Evolutionary conservation across 2,797 vertebrate species (phyloP).

Genomic region (Vipera latastei): DNA sequence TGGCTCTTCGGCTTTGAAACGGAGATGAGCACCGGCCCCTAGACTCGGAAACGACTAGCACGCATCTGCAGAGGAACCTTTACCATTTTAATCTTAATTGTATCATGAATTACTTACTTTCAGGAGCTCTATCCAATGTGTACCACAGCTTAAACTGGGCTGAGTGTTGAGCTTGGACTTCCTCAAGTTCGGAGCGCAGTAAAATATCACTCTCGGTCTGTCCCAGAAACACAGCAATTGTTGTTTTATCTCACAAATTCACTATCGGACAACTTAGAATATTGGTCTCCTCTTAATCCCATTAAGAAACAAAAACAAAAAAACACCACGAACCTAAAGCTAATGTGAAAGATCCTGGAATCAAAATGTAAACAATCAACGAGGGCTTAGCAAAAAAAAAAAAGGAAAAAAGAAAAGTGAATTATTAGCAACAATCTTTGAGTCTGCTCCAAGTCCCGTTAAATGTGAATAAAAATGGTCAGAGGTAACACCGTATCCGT

Average conservation of each 20-base stretch:
- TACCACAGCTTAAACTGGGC: slow-evolving; percentile 92
- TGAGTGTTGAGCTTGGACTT: slow-evolving; percentile 80
- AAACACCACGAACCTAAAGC: neutral
- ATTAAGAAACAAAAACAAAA: neutral
- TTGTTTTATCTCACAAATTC: neutral
- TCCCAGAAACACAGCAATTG: neutral
- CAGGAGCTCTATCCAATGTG: slow-evolving; percentile 86
- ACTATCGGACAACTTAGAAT: neutral
- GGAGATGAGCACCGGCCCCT: no score
- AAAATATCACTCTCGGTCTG: slow-evolving; percentile 95
- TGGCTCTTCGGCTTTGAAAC: no score
- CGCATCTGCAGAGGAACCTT: no score
- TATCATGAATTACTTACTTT: slow-evolving; percentile 70
- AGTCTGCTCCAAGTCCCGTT: neutral
- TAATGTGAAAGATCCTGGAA: neutral
- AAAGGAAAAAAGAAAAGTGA: neutral
- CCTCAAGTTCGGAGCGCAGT: slow-evolving; percentile 86
- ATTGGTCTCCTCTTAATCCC: neutral
- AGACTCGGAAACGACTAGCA: no score
- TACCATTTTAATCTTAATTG: neutral
- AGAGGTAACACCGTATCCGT: neutral
- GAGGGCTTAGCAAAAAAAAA: neutral
- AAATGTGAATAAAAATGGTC: neutral
- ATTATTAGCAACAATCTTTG: neutral
- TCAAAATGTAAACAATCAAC: neutral